Evolutionary conservation across 1,140 invertebrate genomes (phyloP).

Genomic region (Theocolax elegans): DNA sequence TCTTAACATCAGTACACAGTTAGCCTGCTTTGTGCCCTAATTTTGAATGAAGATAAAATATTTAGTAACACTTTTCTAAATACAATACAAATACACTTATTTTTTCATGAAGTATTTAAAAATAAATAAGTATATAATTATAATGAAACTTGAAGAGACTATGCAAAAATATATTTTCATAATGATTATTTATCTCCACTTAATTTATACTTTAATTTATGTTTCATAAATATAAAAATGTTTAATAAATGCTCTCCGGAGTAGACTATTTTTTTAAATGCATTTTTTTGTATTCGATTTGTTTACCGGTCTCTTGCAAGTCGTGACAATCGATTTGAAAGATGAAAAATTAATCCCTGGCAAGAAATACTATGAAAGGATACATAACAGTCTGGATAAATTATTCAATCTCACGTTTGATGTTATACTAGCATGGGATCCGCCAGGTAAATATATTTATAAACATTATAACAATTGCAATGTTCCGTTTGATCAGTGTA

Average conservation of each 20-base stretch:
- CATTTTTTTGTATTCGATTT: conserved; percentile 43
- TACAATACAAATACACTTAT: conserved; percentile 16
- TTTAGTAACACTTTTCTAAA: conserved; percentile 22
- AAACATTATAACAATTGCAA: background rate
- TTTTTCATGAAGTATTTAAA: conserved; percentile 29
- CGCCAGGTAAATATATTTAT: conserved; percentile 61
- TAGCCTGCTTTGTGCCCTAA: conserved; percentile 40
- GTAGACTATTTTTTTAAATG: conserved; percentile 29
- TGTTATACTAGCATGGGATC: conserved; percentile 70
- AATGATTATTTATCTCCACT: too few relatives aligned
- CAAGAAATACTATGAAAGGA: conserved; percentile 68
- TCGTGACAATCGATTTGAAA: conserved; percentile 68
- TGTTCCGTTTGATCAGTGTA: background rate
- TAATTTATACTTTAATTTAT: too few relatives aligned
- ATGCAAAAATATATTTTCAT: too few relatives aligned
- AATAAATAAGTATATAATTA: background rate
- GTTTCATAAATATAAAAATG: background rate
- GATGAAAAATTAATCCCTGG: conserved; percentile 63
- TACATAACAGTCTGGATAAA: conserved; percentile 59
- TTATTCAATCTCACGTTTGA: conserved; percentile 60
- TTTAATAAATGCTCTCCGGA: conserved; percentile 17
- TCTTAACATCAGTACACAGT: conserved; percentile 16
- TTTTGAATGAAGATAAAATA: conserved; percentile 26
- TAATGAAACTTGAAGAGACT: too few relatives aligned
- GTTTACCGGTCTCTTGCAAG: conserved; percentile 60